Base-by-base conservation (phyloP, 2,888 invertebrate species). In the Meteorus colon region DNA sequence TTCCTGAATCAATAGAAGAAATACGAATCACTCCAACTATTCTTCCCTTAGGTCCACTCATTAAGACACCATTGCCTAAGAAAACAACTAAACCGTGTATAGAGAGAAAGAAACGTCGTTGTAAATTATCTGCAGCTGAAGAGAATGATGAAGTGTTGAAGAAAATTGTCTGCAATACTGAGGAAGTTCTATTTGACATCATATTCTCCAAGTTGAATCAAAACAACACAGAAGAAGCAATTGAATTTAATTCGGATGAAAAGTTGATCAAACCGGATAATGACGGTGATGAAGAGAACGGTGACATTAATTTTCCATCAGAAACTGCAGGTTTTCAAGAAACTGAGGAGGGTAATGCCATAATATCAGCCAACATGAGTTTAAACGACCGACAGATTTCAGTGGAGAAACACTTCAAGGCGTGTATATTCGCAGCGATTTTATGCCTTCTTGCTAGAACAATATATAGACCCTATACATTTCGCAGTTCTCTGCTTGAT, bases 11-110 rank as follows among this genome's bases (percentile, higher is more conserved):
- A n/a, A 79, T 82, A 0, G 78, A 77, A 1, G 82, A 79, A 1
- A 29, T 82, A 10, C 80, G 81, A 3, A 82, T 84, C 10, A 80
- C 71, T 5, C 86, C 87, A 5, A 71, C 77, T 10, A 77, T 89
- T 31, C 80, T 89, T 75, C 87, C 89, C 2, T 75, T 88, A 4
- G 89, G 89, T 1, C 86, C 86, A 12, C 77, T 81, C 16, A 89
- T 89, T n/a, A 84, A 78, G 59, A 89, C 89, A 3, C 86, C 87
- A 1, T 79, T 78, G 3, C 75, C 78, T 0, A 79, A 77, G 5
- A 81, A 74, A 48, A 84, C 78, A 73, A n/a, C 41, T 0, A 69
- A 80, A 19, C 75, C 76, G 0, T 86, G 86, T 66, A 3, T 37
- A 0, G 84, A 85, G 10, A 82, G 82, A 5, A 83, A 79, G 14